Conservation (phyloP, 2,113 vertebrate genomes). For the Odontesthes bonariensis region DNA sequence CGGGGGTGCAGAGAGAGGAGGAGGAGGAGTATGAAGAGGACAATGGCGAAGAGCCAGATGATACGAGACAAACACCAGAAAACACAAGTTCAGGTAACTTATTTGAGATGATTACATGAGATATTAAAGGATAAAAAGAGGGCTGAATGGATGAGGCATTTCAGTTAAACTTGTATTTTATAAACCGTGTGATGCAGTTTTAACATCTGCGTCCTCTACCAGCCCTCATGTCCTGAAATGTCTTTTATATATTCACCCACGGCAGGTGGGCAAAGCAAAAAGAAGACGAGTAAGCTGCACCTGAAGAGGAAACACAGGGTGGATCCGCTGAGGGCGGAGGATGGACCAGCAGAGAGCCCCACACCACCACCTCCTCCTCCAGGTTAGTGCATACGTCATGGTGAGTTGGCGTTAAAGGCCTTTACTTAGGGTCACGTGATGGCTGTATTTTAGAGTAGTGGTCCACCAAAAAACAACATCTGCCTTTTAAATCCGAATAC, state of each 20-base stretch:
- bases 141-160: background rate
- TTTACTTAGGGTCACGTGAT: background rate
- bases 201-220: background rate
- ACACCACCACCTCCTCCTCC: constrained; percentile 74
- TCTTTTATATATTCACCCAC: constrained; percentile 42
- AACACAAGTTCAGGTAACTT: constrained; percentile 80
- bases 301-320: constrained; percentile 92
- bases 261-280: constrained; percentile 81
- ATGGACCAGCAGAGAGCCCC: constrained; percentile 62
- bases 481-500: background rate
- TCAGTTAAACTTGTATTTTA: background rate
- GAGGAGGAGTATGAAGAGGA: constrained; percentile 83
- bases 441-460: background rate
- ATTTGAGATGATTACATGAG: background rate
- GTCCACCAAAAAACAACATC: background rate
- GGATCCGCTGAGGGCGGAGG: constrained; percentile 87
- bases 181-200: background rate
- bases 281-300: constrained; percentile 87
- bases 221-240: too few relatives aligned
- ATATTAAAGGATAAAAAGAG: background rate
- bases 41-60: constrained; percentile 81
- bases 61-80: constrained; percentile 81
- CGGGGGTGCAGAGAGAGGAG: constrained; percentile 68
- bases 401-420: too few relatives aligned
- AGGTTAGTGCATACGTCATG: constrained; percentile 51